Evolutionary conservation across 1,140 invertebrate genomes (phyloP).

Genomic region (Pogonomyrmex barbatus): DNA sequence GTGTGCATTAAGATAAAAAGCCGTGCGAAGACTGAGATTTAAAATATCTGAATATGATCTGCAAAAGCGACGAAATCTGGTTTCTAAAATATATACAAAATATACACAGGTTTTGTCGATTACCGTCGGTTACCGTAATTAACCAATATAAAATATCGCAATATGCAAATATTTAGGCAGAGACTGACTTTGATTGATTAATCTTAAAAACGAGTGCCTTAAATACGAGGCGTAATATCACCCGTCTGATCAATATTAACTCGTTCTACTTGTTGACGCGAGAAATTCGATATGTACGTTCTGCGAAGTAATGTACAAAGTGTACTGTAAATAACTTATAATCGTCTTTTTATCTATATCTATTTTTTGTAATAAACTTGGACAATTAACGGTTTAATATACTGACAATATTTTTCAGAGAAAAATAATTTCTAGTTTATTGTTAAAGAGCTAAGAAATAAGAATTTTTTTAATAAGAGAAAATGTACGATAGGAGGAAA

Average conservation of each 20-base stretch:
- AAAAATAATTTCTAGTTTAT: neutral
- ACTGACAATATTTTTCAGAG: neutral
- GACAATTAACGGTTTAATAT: neutral
- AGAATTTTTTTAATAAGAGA: neutral
- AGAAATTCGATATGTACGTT: neutral
- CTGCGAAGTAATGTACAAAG: neutral
- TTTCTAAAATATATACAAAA: neutral
- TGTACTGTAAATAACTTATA: neutral
- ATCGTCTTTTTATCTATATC: neutral
- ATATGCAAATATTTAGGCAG: neutral
- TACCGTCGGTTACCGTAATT: too few species aligned
- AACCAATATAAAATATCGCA: neutral
- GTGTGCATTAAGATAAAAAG: constrained; percentile 24
- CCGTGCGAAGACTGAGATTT: neutral
- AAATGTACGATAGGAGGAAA: neutral
- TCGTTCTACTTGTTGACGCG: constrained; percentile 36
- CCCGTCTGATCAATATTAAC: constrained; percentile 17
- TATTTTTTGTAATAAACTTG: neutral
- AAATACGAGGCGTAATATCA: neutral
- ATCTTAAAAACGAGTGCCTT: constrained; percentile 22
- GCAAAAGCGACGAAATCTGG: neutral
- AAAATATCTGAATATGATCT: neutral
- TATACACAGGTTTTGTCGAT: neutral
- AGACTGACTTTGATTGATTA: constrained; percentile 17
- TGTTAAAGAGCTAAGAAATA: neutral